These are phyloP conservation scores for Salarias fasciatus DNA, from an alignment of 2,797 vertebrate genomes.

Conservation along the genomic window DNA sequence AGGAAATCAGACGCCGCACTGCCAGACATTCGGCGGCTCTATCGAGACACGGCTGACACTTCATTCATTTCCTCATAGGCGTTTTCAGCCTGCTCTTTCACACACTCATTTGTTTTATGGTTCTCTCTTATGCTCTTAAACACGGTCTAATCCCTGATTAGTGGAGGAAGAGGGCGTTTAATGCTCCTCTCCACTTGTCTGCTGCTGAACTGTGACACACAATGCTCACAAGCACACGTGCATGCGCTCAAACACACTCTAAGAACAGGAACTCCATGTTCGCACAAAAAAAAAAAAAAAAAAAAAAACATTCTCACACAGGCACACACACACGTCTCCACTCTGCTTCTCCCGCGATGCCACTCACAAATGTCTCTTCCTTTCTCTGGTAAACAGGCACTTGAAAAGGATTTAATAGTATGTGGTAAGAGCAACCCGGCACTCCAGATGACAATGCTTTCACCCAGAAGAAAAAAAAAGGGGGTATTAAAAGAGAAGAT, in stretches of 20 bases:
- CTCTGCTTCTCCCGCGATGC: conserved; percentile 5
- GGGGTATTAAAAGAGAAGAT: conserved; percentile 25
- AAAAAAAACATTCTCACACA: too few relatives aligned
- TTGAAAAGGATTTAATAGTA: conserved; percentile 49
- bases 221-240: conserved; percentile 33
- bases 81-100: conserved; percentile 55
- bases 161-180: conserved; percentile 66
- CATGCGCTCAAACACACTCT: conserved; percentile 19
- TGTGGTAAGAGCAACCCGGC: conserved; percentile 39
- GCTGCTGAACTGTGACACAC: conserved; percentile 69
- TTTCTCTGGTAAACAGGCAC: conserved; percentile 31
- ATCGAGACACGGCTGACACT: too few relatives aligned
- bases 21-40: conserved; percentile 29
- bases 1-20: conserved; percentile 46
- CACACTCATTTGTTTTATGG: conserved; percentile 66
- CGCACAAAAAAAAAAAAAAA: conserved; percentile 4
- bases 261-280: conserved; percentile 16
- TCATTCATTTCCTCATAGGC: conserved; percentile 38
- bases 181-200: conserved; percentile 70
- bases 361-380: conserved; percentile 9
- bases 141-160: conserved; percentile 79
- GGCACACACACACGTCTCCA: conserved; percentile 8
- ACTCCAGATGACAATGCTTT: conserved; percentile 34
- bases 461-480: conserved; percentile 17
- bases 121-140: conserved; percentile 75